Evolutionary conservation across 2,888 invertebrate species (phyloP).

Genomic region (Callinectes sapidus): DNA sequence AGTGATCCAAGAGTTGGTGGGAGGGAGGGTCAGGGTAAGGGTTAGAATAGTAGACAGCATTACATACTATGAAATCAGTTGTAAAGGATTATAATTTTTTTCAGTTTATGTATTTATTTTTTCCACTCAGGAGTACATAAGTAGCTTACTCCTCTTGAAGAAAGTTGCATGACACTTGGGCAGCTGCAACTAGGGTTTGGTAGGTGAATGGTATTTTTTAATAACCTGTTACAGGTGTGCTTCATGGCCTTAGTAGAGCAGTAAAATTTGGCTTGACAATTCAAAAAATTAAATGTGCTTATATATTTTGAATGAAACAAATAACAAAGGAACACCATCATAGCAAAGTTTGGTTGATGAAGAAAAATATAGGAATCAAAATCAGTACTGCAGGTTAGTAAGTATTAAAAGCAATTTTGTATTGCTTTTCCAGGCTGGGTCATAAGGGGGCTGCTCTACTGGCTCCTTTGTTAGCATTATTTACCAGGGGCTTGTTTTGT

Average conservation of each 20-base stretch:
- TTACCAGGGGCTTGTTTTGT: neutral
- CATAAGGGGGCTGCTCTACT: constrained; percentile 11
- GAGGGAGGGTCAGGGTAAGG: constrained; percentile 38
- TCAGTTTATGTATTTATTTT: constrained; percentile 4
- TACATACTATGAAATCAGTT: constrained; percentile 30
- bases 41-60: neutral
- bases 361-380: neutral
- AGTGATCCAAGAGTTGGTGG: constrained; percentile 45
- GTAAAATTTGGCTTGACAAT: constrained; percentile 34
- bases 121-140: constrained; percentile 28
- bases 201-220: constrained; percentile 53
- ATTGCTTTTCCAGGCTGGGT: neutral
- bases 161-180: constrained; percentile 50
- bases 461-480: constrained; percentile 27
- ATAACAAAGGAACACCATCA: constrained; percentile 16
- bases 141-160: constrained; percentile 9
- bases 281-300: constrained; percentile 27
- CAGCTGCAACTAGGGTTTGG: constrained; percentile 44
- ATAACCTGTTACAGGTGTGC: constrained; percentile 30
- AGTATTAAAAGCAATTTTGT: neutral
- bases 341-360: constrained; percentile 27
- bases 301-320: constrained; percentile 5
- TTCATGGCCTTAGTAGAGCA: constrained; percentile 55
- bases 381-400: constrained; percentile 13
- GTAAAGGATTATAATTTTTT: constrained; percentile 25